Conservation (phyloP, 1,140 invertebrate species). For the Lepidurus arcticus region DNA sequence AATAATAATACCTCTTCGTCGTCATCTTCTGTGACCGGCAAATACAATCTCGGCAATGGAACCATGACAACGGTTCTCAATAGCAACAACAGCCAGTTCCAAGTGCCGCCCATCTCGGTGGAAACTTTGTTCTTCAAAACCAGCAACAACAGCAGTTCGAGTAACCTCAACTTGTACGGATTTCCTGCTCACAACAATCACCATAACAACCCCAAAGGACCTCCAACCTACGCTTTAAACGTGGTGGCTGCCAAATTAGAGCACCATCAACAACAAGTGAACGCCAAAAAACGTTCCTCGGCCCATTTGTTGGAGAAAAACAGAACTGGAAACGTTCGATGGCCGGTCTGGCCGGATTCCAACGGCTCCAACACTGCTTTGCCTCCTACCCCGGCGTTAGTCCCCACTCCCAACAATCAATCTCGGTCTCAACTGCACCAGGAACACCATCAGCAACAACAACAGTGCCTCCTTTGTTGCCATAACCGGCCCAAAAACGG, state of each 20-base stretch:
- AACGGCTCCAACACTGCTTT: not conserved
- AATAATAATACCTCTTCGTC: not conserved
- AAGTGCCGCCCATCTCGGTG: not conserved
- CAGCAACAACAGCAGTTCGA: constrained; percentile 2
- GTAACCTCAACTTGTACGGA: constrained; percentile 15
- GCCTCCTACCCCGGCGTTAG: constrained; percentile 7
- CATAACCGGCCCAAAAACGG: not conserved
- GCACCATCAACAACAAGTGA: not conserved
- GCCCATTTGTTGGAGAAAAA: not conserved
- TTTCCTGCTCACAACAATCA: not conserved
- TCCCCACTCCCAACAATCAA: constrained; percentile 16
- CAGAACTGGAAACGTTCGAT: not conserved
- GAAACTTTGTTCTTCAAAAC: constrained; percentile 12
- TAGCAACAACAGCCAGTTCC: constrained; percentile 10
- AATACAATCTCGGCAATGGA: constrained; percentile 1
- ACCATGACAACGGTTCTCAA: not conserved
- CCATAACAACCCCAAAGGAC: constrained; percentile 15
- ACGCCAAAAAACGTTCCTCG: not conserved
- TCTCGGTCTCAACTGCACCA: not conserved
- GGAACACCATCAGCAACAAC: not conserved
- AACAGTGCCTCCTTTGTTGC: constrained; percentile 4
- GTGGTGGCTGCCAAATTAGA: not conserved
- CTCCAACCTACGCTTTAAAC: not conserved
- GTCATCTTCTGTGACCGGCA: not conserved
- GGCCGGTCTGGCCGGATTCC: not conserved